These are phyloP conservation scores for Cerceris ruficornis DNA, from an alignment of 2,888 invertebrate species.

Conservation along the genomic window DNA sequence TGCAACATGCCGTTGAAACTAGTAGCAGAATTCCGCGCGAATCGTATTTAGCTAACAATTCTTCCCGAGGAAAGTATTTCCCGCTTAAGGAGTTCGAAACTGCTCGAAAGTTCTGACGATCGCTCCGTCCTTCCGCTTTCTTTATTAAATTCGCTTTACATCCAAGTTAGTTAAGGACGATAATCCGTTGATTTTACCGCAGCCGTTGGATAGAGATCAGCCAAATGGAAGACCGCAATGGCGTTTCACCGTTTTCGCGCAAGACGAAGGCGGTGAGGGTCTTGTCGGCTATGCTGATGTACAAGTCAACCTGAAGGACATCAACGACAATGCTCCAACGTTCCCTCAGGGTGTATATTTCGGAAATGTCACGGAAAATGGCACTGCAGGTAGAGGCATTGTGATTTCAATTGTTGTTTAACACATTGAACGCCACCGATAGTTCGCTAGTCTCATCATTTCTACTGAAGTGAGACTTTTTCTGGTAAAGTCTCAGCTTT, in stretches of 20 bases:
- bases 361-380: slow-evolving; percentile 98
- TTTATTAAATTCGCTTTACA: slow-evolving; percentile 32
- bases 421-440: too few relatives aligned
- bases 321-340: slow-evolving; percentile 98
- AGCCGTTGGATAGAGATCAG: slow-evolving; percentile 98
- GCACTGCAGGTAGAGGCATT: slow-evolving; percentile 87
- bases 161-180: not conserved
- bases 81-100: not conserved
- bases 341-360: slow-evolving; percentile 97
- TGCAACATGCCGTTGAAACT: not conserved
- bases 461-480: too few relatives aligned
- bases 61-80: not conserved
- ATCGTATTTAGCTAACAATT: not conserved
- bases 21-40: not conserved
- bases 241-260: slow-evolving; percentile 97
- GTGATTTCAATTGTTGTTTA: not conserved
- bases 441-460: too few relatives aligned
- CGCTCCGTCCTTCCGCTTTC: not conserved
- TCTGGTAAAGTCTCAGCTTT: too few relatives aligned
- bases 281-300: slow-evolving; percentile 98
- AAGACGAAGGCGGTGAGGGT: slow-evolving; percentile 97
- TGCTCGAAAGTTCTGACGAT: not conserved
- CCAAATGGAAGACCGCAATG: slow-evolving; percentile 98
- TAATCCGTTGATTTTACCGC: slow-evolving; percentile 57
- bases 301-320: slow-evolving; percentile 97